phyloP scores from a whole-genome alignment of 2,888 invertebrate genomes.

The Chloromyia formosa region DNA sequence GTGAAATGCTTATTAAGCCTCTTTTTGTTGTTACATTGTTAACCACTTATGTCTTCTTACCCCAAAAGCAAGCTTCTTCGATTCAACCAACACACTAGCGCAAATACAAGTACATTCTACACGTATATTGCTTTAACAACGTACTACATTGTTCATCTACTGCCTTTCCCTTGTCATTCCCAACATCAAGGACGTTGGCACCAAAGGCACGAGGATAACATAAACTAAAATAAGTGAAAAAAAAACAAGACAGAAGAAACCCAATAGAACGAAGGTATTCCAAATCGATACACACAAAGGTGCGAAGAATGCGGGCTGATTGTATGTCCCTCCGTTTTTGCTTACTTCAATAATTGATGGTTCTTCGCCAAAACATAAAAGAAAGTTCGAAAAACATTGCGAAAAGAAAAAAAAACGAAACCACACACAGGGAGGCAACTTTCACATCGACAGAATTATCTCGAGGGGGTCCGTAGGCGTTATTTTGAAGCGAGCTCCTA shows the following conservation, averaged over 20 bases:
- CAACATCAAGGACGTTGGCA: not conserved
- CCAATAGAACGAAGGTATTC: not conserved
- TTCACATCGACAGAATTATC: conserved; percentile 37
- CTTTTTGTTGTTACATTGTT: not conserved
- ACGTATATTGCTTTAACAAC: not conserved
- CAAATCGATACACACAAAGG: conserved; percentile 21
- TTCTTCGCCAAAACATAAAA: conserved; percentile 20
- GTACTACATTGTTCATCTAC: not conserved
- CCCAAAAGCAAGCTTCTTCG: no score
- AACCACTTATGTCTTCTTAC: no score
- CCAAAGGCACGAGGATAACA: not conserved
- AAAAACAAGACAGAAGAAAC: not conserved
- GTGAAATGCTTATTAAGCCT: not conserved
- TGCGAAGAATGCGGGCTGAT: conserved; percentile 9
- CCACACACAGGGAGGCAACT: not conserved
- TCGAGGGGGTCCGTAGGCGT: conserved; percentile 26
- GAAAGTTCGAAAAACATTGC: not conserved
- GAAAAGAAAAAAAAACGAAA: not conserved
- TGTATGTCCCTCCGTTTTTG: conserved; percentile 27
- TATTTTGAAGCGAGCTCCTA: no score
- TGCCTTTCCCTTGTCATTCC: not conserved
- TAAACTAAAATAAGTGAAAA: not conserved
- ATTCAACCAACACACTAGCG: not conserved
- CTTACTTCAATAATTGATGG: conserved; percentile 41
- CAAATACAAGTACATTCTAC: not conserved